Conservation (phyloP, 1,140 invertebrate species). For the Globodera rostochiensis region DNA sequence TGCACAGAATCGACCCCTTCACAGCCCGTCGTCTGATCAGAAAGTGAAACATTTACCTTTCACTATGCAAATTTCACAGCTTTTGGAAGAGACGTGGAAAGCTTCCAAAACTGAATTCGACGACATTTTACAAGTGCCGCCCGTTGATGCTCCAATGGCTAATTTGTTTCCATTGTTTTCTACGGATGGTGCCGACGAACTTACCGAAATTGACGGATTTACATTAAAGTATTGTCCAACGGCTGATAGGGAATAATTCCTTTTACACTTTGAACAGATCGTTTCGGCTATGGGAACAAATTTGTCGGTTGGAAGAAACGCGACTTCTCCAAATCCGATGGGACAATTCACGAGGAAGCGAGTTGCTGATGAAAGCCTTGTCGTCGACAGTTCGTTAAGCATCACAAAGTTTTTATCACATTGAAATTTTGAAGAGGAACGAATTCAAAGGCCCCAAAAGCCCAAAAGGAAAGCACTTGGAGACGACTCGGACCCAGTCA, state of each 20-base stretch:
- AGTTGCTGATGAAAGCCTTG: not conserved
- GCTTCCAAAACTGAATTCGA: not conserved
- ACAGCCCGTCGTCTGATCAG: not conserved
- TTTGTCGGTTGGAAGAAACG: constrained; percentile 49
- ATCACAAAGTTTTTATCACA: not conserved
- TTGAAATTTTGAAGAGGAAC: not conserved
- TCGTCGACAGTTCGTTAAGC: not conserved
- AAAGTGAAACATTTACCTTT: not conserved
- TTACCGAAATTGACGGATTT: not conserved
- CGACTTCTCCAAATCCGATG: constrained; percentile 54
- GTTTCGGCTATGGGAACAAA: constrained; percentile 38
- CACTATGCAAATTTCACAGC: not conserved
- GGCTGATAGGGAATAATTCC: no score
- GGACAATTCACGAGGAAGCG: constrained; percentile 31
- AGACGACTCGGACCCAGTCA: no score
- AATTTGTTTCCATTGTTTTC: not conserved
- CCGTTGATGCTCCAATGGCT: not conserved
- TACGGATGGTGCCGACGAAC: not conserved
- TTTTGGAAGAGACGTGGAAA: not conserved
- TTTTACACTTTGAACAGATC: constrained; percentile 13
- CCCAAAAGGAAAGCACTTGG: no score
- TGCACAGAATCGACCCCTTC: not conserved
- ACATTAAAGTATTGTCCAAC: not conserved
- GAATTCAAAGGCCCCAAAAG: no score
- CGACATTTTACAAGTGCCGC: not conserved